phyloP scores from a whole-genome alignment of 2,888 invertebrate genomes.

The Nephrotoma guestfalica region DNA sequence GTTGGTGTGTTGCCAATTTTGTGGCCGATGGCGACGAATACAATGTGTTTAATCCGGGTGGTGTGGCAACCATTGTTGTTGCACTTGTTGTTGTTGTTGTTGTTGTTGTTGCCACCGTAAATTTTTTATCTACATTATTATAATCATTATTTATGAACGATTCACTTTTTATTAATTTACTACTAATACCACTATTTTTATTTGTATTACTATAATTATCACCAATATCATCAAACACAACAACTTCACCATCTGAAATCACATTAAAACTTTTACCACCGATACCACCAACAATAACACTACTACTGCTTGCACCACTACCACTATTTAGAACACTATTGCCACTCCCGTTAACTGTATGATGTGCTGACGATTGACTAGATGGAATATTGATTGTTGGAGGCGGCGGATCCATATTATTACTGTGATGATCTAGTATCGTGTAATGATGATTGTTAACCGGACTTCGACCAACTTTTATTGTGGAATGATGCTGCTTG shows the following conservation, averaged over 20 bases:
- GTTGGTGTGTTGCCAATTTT: background rate
- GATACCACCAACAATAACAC: background rate
- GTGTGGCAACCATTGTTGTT: background rate
- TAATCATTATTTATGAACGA: background rate
- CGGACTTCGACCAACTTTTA: conserved; percentile 25
- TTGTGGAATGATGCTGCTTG: conserved; percentile 17
- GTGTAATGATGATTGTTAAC: conserved; percentile 15
- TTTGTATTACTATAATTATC: conserved; percentile 46
- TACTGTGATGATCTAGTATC: background rate
- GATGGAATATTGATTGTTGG: background rate
- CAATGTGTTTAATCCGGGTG: background rate
- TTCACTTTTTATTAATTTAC: background rate
- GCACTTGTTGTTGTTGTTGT: background rate
- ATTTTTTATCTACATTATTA: background rate
- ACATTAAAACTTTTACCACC: conserved; percentile 26
- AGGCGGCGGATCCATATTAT: background rate
- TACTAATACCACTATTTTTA: conserved; percentile 7
- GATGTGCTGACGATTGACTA: background rate
- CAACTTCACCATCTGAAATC: conserved; percentile 60
- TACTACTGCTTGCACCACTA: background rate
- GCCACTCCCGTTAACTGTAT: background rate
- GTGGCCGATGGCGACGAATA: background rate
- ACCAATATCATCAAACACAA: conserved; percentile 74
- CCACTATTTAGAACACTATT: background rate
- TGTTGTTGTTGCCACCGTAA: background rate